Conservation (phyloP, 2,888 invertebrate species). For the Metallyticus violacea region DNA sequence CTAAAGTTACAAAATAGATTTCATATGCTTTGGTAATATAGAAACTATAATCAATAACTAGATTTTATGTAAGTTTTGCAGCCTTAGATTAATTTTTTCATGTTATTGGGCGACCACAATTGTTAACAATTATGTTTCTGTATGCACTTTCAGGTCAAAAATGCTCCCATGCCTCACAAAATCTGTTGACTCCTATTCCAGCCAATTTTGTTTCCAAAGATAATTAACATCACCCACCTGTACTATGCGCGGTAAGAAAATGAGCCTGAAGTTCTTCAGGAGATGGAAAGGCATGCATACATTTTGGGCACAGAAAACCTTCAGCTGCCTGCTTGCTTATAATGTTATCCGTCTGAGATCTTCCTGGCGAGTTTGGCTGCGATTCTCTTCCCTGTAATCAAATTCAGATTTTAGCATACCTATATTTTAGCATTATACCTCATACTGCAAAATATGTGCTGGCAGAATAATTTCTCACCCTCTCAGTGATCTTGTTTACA, state of each 20-base stretch:
- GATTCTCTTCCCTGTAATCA: constrained; percentile 24
- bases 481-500: constrained; percentile 38
- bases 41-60: no score
- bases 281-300: constrained; percentile 47
- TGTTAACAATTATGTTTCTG: no score
- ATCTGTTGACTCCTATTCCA: no score
- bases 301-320: constrained; percentile 50
- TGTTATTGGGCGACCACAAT: no score
- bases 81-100: no score
- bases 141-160: no score
- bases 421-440: neutral
- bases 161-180: no score
- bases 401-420: neutral
- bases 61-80: no score
- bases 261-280: constrained; percentile 48
- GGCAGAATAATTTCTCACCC: constrained; percentile 31
- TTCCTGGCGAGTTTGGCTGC: constrained; percentile 26
- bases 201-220: neutral
- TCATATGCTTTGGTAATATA: no score
- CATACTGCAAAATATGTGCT: neutral
- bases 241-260: constrained; percentile 37
- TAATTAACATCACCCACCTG: constrained; percentile 10
- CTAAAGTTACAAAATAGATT: no score
- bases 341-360: neutral
- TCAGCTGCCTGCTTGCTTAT: constrained; percentile 38